These are phyloP conservation scores for Leuciscus idus DNA, from an alignment of 2,113 vertebrate genomes.

Conservation along the genomic window DNA sequence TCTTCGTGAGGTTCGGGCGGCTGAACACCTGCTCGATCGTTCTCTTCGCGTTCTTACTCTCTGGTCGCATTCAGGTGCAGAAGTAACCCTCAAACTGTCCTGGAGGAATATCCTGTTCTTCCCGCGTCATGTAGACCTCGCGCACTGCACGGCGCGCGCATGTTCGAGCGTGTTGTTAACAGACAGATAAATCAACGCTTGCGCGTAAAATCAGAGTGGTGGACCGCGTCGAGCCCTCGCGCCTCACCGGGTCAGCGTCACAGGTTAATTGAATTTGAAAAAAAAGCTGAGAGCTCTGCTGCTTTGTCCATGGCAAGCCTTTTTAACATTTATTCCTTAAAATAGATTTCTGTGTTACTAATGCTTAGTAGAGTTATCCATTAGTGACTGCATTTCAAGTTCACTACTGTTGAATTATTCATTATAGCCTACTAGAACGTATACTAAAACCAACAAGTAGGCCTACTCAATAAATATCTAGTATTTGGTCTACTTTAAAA, in stretches of 20 bases:
- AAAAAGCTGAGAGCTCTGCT: background rate
- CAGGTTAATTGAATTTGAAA: conserved; percentile 35
- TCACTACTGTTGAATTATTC: too few relatives aligned
- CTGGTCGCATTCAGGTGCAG: conserved; percentile 41
- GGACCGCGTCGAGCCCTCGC: conserved; percentile 21
- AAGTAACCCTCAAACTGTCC: conserved; percentile 52
- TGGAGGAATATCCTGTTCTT: conserved; percentile 50
- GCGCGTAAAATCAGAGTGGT: background rate
- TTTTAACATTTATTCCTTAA: background rate
- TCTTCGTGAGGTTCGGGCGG: conserved; percentile 22
- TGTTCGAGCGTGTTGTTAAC: conserved; percentile 40
- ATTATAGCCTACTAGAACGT: too few relatives aligned
- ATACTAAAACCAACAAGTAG: too few relatives aligned
- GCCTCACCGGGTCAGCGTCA: conserved; percentile 19
- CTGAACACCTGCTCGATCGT: conserved; percentile 50
- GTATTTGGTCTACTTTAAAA: too few relatives aligned
- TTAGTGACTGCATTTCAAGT: too few relatives aligned
- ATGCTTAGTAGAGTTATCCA: too few relatives aligned
- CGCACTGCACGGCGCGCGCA: conserved; percentile 36
- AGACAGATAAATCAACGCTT: conserved; percentile 29
- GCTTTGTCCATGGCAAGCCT: conserved; percentile 13
- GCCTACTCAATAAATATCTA: too few relatives aligned
- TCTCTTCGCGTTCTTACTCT: conserved; percentile 51
- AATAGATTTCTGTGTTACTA: background rate
- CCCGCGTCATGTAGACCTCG: conserved; percentile 20